Base-by-base conservation (phyloP, 2,888 invertebrate species). In the Ellobium chinense region DNA sequence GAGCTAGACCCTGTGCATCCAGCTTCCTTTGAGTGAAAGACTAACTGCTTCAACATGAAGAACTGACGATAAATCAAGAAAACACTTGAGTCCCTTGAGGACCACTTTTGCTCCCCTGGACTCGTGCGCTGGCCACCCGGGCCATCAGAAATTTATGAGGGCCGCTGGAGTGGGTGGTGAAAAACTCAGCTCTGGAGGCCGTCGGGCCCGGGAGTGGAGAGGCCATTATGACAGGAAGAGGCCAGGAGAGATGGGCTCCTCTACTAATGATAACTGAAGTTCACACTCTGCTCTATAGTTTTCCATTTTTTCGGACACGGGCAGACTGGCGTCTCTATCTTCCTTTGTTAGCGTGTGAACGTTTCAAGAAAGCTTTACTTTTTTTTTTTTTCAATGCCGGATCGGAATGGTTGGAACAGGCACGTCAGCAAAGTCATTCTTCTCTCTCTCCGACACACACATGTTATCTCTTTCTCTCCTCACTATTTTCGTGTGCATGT, bases 61-160 rank as follows among this genome's bases (percentile, higher is more conserved):
- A 29, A 14, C 5, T 1, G 36, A 60, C 36, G 27, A 73, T 73
- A 73, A 60, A 73, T 73, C 73, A 73, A 73, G 60, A 73, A 73
- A 60, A 24, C 60, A 58, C 73, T 37, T 58, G 24, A 37, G 24
- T 2, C 37, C 69, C 73, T 14, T 1, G 37, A 60, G 60, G 9
- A 27, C 27, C 24, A 58, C 36, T 60, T 60, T 60, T 37, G 60
- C 2, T 60, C 29, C 60, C 3, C 34, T 24, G 14, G 73, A 24
- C 58, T 37, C 37, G n/a, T 12, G 56, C 60, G 1, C 5, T 27
- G n/a, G 14, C 60, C 27, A 29, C 34, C n/a, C 37, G 37, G 60
- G 58, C 5, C 24, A 58, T 60, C 60, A 37, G 24, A 73, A 73
- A 73, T 73, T 73, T 73, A 73, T 73, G 73, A 73, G 58, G 60